Percentiles rank a stretch among this genome's conserved stretches.
These are phyloP conservation scores for Oreochromis grahami DNA, from an alignment of 2,797 vertebrate species.

Conservation along the genomic window DNA sequence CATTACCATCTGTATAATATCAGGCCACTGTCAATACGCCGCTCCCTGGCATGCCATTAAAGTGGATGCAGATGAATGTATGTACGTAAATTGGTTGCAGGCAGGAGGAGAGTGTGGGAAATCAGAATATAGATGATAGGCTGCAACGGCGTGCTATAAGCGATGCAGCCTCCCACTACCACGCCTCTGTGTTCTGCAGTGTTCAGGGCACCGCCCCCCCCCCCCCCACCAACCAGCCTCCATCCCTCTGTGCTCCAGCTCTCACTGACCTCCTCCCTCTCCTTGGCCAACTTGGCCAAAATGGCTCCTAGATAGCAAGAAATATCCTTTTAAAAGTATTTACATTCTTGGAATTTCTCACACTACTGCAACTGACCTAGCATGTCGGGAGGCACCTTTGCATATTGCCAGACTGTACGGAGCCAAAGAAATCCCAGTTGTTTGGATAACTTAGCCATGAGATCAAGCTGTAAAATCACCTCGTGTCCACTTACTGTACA, in stretches of 20 bases:
- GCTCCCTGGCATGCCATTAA: constrained; percentile 64
- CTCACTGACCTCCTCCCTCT: constrained; percentile 10
- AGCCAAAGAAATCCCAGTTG: constrained; percentile 38
- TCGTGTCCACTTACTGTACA: constrained; percentile 30
- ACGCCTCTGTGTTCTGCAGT: constrained; percentile 53
- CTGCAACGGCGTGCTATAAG: constrained; percentile 30
- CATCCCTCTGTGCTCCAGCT: constrained; percentile 7
- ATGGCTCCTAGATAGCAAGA: constrained; percentile 11
- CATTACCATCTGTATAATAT: constrained; percentile 68
- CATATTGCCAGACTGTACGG: constrained; percentile 30
- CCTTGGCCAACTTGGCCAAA: constrained; percentile 5
- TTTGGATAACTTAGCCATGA: constrained; percentile 30
- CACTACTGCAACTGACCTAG: neutral
- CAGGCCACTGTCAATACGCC: constrained; percentile 55
- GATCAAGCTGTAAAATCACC: constrained; percentile 28
- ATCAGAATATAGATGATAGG: constrained; percentile 52
- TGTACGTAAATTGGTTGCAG: constrained; percentile 54
- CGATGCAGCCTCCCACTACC: constrained; percentile 48
- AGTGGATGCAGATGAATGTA: constrained; percentile 71
- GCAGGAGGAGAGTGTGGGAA: constrained; percentile 49
- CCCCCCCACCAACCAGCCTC: constrained; percentile 18
- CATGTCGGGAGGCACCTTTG: constrained; percentile 14
- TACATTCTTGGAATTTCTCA: constrained; percentile 10
- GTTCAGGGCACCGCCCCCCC: constrained; percentile 6
- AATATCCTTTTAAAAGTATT: constrained; percentile 35